Percentiles rank a stretch among this genome's conserved stretches.
phyloP scores from a whole-genome alignment of 2,113 vertebrate genomes.

The Calidris pugnax region DNA sequence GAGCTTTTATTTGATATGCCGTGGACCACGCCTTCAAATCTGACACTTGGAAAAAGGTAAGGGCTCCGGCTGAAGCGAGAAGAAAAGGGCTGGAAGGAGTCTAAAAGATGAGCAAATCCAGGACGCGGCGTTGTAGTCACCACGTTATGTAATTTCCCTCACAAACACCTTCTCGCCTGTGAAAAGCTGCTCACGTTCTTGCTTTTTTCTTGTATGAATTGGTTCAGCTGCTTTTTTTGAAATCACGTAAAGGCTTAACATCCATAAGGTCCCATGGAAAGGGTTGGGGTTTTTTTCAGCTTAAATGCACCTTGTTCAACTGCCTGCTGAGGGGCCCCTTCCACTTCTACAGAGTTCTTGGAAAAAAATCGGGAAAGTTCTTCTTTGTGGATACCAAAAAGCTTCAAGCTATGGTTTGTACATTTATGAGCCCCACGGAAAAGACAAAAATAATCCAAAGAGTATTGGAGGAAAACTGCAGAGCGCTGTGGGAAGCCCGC shows the following conservation, averaged over 20 bases:
- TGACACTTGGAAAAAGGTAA: neutral
- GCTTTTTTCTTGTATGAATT: neutral
- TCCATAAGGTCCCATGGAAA: neutral
- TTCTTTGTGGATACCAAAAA: neutral
- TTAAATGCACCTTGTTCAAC: neutral
- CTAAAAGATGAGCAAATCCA: neutral
- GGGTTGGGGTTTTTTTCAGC: fast-evolving
- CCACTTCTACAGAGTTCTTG: neutral
- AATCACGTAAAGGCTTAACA: neutral
- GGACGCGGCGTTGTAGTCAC: neutral
- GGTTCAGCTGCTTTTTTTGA: neutral
- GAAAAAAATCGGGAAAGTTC: neutral
- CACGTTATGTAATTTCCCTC: neutral
- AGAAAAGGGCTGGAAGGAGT: neutral
- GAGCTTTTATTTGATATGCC: neutral
- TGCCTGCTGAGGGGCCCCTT: neutral
- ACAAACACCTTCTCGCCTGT: neutral
- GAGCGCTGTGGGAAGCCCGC: neutral
- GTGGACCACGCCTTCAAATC: neutral
- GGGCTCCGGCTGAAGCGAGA: neutral
- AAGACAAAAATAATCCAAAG: neutral
- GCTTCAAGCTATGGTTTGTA: neutral
- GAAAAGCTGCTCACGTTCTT: neutral
- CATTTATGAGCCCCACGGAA: neutral
- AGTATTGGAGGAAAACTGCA: neutral